Evolutionary conservation across 2,113 vertebrate genomes (phyloP).

Genomic region (Cebus imitator): DNA sequence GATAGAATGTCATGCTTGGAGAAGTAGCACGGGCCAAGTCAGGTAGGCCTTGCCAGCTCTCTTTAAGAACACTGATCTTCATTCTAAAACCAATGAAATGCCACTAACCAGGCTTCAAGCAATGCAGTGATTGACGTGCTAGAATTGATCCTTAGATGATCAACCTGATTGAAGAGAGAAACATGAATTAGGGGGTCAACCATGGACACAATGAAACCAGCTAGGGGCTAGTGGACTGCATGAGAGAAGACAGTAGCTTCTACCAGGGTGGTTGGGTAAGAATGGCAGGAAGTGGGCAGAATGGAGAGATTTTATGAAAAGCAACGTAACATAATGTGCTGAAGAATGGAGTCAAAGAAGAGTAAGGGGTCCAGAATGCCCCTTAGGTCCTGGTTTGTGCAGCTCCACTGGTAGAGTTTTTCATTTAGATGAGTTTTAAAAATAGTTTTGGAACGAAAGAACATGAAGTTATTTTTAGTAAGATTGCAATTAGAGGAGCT

Average conservation of each 20-base stretch:
- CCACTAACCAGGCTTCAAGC: neutral
- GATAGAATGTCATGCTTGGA: neutral
- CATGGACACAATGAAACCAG: neutral
- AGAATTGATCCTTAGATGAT: neutral
- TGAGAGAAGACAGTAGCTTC: neutral
- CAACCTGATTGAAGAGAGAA: neutral
- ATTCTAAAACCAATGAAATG: conserved; percentile 32
- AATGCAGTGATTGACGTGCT: neutral
- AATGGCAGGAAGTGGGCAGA: neutral
- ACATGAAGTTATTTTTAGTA: neutral
- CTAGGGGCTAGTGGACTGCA: neutral
- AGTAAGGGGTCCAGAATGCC: neutral
- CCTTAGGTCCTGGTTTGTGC: neutral
- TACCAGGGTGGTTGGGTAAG: neutral
- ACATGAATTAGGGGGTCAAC: neutral
- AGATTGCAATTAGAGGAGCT: neutral
- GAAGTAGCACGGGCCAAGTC: neutral
- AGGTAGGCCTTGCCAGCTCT: neutral
- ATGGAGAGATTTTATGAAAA: neutral
- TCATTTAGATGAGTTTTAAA: neutral
- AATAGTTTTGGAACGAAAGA: neutral
- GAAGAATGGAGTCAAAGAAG: neutral
- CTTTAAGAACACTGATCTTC: neutral
- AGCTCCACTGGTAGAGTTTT: neutral
- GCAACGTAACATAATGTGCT: neutral